Conservation (phyloP, 2,797 vertebrate genomes). For the Cyclura pinguis region DNA sequence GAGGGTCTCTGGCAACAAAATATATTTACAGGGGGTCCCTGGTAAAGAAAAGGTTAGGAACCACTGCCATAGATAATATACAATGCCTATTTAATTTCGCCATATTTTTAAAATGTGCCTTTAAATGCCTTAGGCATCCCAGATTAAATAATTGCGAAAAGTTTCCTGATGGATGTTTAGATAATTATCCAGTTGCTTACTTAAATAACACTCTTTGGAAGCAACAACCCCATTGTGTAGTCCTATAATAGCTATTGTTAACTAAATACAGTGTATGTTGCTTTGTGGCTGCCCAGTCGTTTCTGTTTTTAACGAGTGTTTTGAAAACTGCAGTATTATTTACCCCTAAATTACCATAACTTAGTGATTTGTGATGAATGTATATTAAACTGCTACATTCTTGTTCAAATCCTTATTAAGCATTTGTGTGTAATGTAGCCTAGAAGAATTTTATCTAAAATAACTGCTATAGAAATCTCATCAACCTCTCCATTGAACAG, state of each 20-base stretch:
- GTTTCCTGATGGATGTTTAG: conserved; percentile 61
- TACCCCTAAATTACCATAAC: conserved; percentile 9
- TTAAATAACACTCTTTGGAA: conserved; percentile 70
- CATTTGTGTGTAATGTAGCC: conserved; percentile 14
- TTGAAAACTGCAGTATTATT: conserved; percentile 58
- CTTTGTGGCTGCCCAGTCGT: conserved; percentile 44
- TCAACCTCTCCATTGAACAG: not conserved
- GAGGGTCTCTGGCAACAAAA: too few species aligned
- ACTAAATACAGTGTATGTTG: conserved; percentile 51
- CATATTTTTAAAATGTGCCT: conserved; percentile 18
- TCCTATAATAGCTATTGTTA: conserved; percentile 63
- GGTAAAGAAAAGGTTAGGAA: too few species aligned
- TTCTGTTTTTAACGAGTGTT: conserved; percentile 66
- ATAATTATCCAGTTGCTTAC: conserved; percentile 70
- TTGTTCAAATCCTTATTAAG: conserved; percentile 29
- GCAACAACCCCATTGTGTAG: conserved; percentile 45
- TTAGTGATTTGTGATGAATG: conserved; percentile 20
- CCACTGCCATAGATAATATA: conserved; percentile 21
- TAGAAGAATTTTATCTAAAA: not conserved
- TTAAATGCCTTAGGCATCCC: conserved; percentile 48
- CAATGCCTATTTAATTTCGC: conserved; percentile 1
- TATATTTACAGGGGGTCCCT: too few species aligned
- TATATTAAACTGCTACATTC: conserved; percentile 7
- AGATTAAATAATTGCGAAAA: conserved; percentile 50
- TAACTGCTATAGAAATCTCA: not conserved